phyloP scores from a whole-genome alignment of 1,140 invertebrate genomes.

The Gryon sp. region DNA sequence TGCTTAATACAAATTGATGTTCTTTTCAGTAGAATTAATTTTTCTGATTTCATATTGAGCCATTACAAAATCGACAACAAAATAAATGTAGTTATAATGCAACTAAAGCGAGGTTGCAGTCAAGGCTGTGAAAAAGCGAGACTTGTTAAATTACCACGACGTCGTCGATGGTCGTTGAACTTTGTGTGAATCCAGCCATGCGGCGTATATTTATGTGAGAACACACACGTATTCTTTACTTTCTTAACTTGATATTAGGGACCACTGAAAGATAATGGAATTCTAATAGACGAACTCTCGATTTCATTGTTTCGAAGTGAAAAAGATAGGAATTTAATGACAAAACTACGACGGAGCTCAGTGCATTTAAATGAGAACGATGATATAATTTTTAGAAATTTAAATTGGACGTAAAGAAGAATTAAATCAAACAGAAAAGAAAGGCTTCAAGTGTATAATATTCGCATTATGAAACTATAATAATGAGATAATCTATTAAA shows the following conservation, averaged over 20 bases:
- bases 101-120: constrained; percentile 56
- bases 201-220: constrained; percentile 19
- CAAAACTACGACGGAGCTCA: constrained; percentile 5
- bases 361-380: too few species aligned
- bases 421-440: too few species aligned
- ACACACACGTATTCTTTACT: constrained; percentile 6
- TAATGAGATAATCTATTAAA: too few species aligned
- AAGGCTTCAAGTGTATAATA: too few species aligned
- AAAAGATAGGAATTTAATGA: constrained; percentile 8
- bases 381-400: too few species aligned
- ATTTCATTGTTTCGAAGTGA: constrained; percentile 23
- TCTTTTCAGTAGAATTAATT: constrained; percentile 18
- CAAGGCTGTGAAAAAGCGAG: constrained; percentile 59
- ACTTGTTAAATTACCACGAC: constrained; percentile 55
- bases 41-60: constrained; percentile 43
- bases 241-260: constrained; percentile 25
- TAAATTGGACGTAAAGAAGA: too few species aligned
- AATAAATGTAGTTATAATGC: constrained; percentile 45
- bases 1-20: too few species aligned
- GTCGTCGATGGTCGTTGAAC: constrained; percentile 54
- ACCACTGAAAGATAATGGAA: constrained; percentile 21
- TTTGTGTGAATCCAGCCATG: constrained; percentile 52
- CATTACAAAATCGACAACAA: constrained; percentile 39
- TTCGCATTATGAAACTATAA: too few species aligned
- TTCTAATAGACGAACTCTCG: constrained; percentile 21